Conservation (phyloP, 2,888 invertebrate species). For the Alcis repandata region DNA sequence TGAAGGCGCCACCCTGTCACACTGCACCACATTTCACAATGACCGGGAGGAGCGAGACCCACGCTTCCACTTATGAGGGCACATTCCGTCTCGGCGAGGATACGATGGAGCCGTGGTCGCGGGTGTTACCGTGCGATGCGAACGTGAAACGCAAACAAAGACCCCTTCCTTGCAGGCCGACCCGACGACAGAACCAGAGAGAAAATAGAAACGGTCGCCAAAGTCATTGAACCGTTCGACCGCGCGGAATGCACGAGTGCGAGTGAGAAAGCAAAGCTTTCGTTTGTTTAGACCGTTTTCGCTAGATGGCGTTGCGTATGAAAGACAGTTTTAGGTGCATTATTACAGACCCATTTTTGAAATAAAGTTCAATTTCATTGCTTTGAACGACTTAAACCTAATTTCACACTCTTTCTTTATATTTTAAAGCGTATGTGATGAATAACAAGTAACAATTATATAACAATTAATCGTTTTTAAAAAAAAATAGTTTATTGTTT, state of each 20-base stretch:
- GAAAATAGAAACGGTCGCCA: constrained; percentile 86
- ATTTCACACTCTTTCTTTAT: no score
- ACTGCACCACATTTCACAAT: constrained; percentile 82
- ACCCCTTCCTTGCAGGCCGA: constrained; percentile 76
- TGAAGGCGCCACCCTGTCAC: constrained; percentile 82
- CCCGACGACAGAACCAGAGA: constrained; percentile 85
- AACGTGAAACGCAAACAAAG: constrained; percentile 87
- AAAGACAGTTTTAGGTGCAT: constrained; percentile 45
- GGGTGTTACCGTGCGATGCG: constrained; percentile 80
- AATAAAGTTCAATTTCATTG: background rate
- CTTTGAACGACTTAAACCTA: no score
- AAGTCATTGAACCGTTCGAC: constrained; percentile 86
- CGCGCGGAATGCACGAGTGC: constrained; percentile 70
- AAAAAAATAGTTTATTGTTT: no score
- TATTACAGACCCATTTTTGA: constrained; percentile 59
- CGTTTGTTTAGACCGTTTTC: constrained; percentile 36
- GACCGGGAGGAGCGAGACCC: constrained; percentile 82
- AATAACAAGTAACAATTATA: no score
- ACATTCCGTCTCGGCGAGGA: constrained; percentile 84
- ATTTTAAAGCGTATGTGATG: no score
- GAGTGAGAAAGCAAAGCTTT: constrained; percentile 69
- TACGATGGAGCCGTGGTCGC: constrained; percentile 74
- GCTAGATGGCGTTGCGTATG: constrained; percentile 66
- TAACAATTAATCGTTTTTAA: no score
- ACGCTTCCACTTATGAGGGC: constrained; percentile 83